Percentiles rank a stretch among this genome's conserved stretches.
phyloP scores from a whole-genome alignment of 2,888 invertebrate genomes.

The Strigamia maritima region DNA sequence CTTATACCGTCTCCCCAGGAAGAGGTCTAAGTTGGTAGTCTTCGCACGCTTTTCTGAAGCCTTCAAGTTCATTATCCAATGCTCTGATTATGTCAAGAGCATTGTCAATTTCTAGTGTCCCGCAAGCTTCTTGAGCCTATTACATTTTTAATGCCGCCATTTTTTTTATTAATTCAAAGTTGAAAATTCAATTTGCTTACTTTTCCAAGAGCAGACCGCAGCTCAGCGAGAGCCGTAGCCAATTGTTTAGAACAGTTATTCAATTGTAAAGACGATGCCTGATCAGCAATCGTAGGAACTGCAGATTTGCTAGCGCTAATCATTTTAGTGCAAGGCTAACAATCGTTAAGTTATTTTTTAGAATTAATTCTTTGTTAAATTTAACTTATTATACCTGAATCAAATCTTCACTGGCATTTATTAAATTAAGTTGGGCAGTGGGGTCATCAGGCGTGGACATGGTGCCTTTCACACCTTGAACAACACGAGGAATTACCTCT shows the following conservation, averaged over 20 bases:
- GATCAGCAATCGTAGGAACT: constrained; percentile 77
- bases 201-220: constrained; percentile 59
- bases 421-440: constrained; percentile 72
- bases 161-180: neutral
- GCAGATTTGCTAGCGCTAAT: constrained; percentile 74
- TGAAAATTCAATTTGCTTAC: constrained; percentile 41
- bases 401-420: constrained; percentile 79
- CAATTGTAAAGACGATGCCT: constrained; percentile 70
- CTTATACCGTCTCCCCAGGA: constrained; percentile 73
- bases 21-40: constrained; percentile 71
- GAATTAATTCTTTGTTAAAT: neutral
- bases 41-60: constrained; percentile 71
- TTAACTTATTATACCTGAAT: constrained; percentile 60
- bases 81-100: constrained; percentile 77
- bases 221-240: constrained; percentile 61
- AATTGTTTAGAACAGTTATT: constrained; percentile 66
- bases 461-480: constrained; percentile 72
- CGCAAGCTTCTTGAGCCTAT: constrained; percentile 69
- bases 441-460: constrained; percentile 68
- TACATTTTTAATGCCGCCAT: neutral
- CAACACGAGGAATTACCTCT: constrained; percentile 74
- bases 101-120: constrained; percentile 70
- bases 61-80: constrained; percentile 76
- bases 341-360: neutral
- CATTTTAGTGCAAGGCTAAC: constrained; percentile 65